phyloP scores from a whole-genome alignment of 2,888 invertebrate species.

The Tetragnatha montana region DNA sequence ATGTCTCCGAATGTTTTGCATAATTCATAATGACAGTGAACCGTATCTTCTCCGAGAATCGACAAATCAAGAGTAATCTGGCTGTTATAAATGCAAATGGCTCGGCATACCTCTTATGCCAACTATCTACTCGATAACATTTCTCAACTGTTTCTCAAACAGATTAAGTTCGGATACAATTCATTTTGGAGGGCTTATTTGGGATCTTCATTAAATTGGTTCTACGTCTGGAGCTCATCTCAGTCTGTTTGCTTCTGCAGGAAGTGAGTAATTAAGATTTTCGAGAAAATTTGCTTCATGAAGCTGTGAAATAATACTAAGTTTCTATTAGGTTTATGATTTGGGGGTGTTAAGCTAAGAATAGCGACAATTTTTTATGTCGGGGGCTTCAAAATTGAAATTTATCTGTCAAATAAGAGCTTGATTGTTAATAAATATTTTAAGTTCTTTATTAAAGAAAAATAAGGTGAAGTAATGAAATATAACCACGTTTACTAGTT shows the following conservation, averaged over 20 bases:
- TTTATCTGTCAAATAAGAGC: too few species aligned
- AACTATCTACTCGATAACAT: slow-evolving; percentile 10
- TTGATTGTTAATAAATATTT: too few species aligned
- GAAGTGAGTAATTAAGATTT: background rate
- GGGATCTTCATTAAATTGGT: background rate
- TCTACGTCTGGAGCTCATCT: background rate
- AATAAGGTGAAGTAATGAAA: too few species aligned
- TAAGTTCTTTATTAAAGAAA: too few species aligned
- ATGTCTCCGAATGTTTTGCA: background rate
- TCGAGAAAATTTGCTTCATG: background rate
- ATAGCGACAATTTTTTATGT: too few species aligned
- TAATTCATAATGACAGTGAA: background rate
- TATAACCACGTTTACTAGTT: too few species aligned
- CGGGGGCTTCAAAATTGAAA: too few species aligned
- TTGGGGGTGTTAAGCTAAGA: too few species aligned
- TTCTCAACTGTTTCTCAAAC: slow-evolving; percentile 24
- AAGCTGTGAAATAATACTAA: too few species aligned
- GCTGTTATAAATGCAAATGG: slow-evolving; percentile 34
- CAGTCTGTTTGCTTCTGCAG: background rate
- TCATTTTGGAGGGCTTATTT: background rate
- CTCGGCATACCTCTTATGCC: slow-evolving; percentile 1
- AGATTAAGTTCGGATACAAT: slow-evolving; percentile 24
- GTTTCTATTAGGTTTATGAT: too few species aligned
- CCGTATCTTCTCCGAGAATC: background rate
- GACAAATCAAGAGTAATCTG: slow-evolving; percentile 22